Conservation (phyloP, 2,797 vertebrate genomes). For the Melanogrammus aeglefinus region DNA sequence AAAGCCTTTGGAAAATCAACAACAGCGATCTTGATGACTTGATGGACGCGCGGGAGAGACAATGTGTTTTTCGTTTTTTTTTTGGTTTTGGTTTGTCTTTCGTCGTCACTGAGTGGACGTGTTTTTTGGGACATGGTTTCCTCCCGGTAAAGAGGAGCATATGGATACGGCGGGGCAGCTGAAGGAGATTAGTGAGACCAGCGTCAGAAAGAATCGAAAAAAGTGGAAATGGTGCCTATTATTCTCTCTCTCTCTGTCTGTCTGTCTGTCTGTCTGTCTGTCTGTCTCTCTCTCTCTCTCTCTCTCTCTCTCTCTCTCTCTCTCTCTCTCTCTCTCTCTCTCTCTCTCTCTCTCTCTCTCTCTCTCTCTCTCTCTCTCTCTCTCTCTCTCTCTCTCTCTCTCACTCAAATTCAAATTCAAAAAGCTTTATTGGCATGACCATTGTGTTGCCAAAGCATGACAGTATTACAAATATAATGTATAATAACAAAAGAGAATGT, state of each 20-base stretch:
- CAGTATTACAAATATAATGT: no score
- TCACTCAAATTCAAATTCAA: neutral
- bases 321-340: no score
- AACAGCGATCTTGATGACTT: conserved; percentile 28
- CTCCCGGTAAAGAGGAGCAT: neutral
- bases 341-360: no score
- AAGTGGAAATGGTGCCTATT: neutral
- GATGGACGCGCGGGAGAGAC: conserved; percentile 34
- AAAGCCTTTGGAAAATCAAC: conserved; percentile 49
- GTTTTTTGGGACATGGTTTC: neutral
- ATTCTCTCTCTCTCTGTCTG: neutral
- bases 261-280: no score
- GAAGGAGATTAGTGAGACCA: neutral
- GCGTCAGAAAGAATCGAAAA: neutral
- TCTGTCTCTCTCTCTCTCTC: no score
- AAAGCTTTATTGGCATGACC: no score
- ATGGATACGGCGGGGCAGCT: neutral
- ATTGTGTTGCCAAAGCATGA: no score
- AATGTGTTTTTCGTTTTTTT: conserved; percentile 5
- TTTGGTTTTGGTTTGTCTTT: neutral
- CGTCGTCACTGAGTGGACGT: neutral
- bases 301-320: no score
- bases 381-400: neutral
- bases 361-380: no score
- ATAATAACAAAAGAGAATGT: no score